Evolutionary conservation across 2,888 invertebrate species (phyloP).

Genomic region (Rhingia campestris): DNA sequence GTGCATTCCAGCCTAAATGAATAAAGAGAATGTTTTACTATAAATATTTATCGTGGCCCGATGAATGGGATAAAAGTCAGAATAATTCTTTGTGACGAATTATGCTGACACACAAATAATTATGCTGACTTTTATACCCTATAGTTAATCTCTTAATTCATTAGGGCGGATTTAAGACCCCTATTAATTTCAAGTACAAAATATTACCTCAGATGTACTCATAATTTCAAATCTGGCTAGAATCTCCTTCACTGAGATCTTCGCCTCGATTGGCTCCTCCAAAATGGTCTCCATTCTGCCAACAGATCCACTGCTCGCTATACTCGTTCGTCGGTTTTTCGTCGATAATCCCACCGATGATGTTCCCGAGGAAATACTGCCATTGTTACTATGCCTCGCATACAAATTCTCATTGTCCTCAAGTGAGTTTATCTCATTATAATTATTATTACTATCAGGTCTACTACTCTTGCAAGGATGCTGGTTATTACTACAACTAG

Average conservation of each 20-base stretch:
- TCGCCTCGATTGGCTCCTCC: slow-evolving; percentile 90
- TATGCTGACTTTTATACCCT: too few relatives aligned
- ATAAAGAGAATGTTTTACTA: too few relatives aligned
- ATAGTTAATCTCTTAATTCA: too few relatives aligned
- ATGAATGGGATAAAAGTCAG: too few relatives aligned
- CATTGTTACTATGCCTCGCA: slow-evolving; percentile 29
- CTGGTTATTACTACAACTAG: slow-evolving; percentile 59
- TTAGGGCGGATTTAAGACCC: too few relatives aligned
- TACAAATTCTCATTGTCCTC: slow-evolving; percentile 46
- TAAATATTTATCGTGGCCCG: too few relatives aligned
- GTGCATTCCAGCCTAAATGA: too few relatives aligned
- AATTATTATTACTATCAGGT: slow-evolving; percentile 69
- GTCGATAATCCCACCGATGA: slow-evolving; percentile 31
- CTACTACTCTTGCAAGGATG: slow-evolving; percentile 53
- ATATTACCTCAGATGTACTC: slow-evolving; percentile 82
- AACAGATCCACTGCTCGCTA: slow-evolving; percentile 84
- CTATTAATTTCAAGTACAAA: neutral
- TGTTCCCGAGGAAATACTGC: slow-evolving; percentile 50
- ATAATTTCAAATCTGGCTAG: slow-evolving; percentile 91
- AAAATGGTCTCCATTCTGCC: slow-evolving; percentile 92
- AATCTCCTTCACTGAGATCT: slow-evolving; percentile 92
- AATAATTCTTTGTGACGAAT: too few relatives aligned
- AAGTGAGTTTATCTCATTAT: slow-evolving; percentile 56
- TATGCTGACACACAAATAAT: too few relatives aligned
- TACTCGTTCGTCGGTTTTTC: slow-evolving; percentile 81